Evolutionary conservation across 2,888 invertebrate genomes (phyloP), one percentile per base, ranked within the genome.

Genomic region (Pammene aurita): DNA sequence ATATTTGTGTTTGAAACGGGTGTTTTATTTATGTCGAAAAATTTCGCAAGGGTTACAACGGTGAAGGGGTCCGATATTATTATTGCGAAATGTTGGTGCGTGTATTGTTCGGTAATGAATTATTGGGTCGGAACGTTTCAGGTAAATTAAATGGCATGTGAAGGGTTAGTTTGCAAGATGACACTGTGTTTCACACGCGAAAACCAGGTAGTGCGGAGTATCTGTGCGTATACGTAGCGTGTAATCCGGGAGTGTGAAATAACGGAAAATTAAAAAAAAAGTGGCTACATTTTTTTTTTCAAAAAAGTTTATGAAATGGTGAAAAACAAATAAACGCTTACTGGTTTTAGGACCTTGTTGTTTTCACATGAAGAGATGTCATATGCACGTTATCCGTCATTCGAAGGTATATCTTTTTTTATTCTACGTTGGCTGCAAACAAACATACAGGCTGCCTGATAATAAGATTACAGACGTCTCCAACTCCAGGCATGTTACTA

Each of bases 121-220:
- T 92, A 92, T 91, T 92, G 91, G 92, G 88, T 92, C 83, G 91
- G 86, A 85, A 86, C 83, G 81, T 89, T 92, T 92, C 92, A 92
- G 92, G 92, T 92, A 92, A 91, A 90, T 90, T 92, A 84, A 81
- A 83, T 88, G 82, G 81, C 84, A 85, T 84, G 82, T 89, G 88
- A 90, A 92, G 92, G 92, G 92, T 90, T 91, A 86, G 83, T 80
- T 78, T 69, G 82, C 84, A 86, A 88, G 83, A 85, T 86, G 87
- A 89, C 90, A 90, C 88, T 85, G 78, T 81, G 78, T 84, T 89
- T 92, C 92, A 89, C 92, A 92, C 88, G 91, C 80, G 87, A 89
- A 88, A 80, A 84, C 86, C 87, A 88, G 86, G 89, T 87, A 86
- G 78, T 65, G 71, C 56, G 55, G 26, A 1, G 44, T 34, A 35